Percentiles rank a stretch among this genome's conserved stretches.
Conservation (phyloP, 2,113 vertebrate species). For the Nicator chloris region DNA sequence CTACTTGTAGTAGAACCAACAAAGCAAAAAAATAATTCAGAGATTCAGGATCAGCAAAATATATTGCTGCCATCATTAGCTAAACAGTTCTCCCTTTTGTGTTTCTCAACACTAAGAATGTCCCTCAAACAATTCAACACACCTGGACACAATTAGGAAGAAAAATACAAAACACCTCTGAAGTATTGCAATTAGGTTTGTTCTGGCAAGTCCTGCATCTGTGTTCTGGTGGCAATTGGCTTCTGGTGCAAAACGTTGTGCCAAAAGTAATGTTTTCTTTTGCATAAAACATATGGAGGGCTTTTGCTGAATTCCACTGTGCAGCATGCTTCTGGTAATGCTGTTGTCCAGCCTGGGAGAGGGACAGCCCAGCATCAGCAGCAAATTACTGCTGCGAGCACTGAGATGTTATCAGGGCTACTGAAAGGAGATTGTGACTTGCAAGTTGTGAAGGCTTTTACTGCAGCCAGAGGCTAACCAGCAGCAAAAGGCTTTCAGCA, state of each 20-base stretch:
- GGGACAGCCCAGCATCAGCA: neutral
- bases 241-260: neutral
- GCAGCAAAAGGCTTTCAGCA: neutral
- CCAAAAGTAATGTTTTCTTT: constrained; percentile 58
- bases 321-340: neutral
- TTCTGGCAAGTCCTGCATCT: constrained; percentile 46
- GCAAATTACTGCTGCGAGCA: neutral
- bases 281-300: neutral
- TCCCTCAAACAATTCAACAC: constrained; percentile 42
- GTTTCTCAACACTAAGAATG: neutral
- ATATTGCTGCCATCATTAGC: neutral
- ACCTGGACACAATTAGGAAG: constrained; percentile 52
- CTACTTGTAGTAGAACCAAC: neutral
- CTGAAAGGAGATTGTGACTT: neutral
- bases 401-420: neutral
- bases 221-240: constrained; percentile 37
- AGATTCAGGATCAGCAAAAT: neutral
- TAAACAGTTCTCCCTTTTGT: neutral
- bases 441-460: neutral
- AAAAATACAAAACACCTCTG: constrained; percentile 44
- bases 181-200: constrained; percentile 52
- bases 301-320: neutral
- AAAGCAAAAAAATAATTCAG: neutral
- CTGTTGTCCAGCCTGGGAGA: neutral
- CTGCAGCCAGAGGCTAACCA: neutral